A percentile compares a stretch with the other conserved stretches of the same genome.
Conservation (phyloP, 2,888 invertebrate genomes). For the Augochlorella aurata region DNA sequence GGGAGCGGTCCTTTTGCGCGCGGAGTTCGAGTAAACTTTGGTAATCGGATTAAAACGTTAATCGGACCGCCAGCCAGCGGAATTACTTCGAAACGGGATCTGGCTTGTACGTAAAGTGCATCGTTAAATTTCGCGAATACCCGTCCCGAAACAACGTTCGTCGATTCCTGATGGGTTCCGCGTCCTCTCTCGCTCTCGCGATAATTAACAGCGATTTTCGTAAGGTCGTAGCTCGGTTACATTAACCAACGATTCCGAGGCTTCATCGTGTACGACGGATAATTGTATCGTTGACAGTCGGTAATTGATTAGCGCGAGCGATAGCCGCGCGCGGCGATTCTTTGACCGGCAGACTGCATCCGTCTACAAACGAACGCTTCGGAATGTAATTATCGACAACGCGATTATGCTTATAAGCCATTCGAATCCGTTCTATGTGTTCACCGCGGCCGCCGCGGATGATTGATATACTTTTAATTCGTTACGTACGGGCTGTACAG, state of each 20-base stretch:
- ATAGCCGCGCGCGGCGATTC: constrained; percentile 39
- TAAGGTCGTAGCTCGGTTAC: constrained; percentile 7
- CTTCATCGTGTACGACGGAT: constrained; percentile 27
- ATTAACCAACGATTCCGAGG: constrained; percentile 46
- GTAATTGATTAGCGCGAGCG: constrained; percentile 60
- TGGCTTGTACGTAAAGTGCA: constrained; percentile 36
- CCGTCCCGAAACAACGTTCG: constrained; percentile 21
- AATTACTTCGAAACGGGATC: constrained; percentile 41
- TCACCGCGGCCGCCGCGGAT: not conserved
- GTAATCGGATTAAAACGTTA: constrained; percentile 59
- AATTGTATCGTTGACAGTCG: constrained; percentile 60
- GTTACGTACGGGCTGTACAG: not conserved
- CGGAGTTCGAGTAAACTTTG: constrained; percentile 54
- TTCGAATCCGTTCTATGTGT: not conserved
- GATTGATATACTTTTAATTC: constrained; percentile 5
- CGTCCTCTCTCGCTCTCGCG: not conserved
- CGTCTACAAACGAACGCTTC: constrained; percentile 18
- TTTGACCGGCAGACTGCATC: constrained; percentile 1
- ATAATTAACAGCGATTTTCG: constrained; percentile 38
- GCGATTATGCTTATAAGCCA: not conserved
- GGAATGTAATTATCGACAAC: constrained; percentile 15
- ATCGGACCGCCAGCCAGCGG: constrained; percentile 46
- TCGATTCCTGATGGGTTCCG: constrained; percentile 10
- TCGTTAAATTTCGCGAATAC: constrained; percentile 40
- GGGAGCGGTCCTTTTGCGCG: constrained; percentile 40